These are phyloP conservation scores for Trachymyrmex septentrionalis DNA, from an alignment of 1,140 invertebrate genomes.

Conservation along the genomic window DNA sequence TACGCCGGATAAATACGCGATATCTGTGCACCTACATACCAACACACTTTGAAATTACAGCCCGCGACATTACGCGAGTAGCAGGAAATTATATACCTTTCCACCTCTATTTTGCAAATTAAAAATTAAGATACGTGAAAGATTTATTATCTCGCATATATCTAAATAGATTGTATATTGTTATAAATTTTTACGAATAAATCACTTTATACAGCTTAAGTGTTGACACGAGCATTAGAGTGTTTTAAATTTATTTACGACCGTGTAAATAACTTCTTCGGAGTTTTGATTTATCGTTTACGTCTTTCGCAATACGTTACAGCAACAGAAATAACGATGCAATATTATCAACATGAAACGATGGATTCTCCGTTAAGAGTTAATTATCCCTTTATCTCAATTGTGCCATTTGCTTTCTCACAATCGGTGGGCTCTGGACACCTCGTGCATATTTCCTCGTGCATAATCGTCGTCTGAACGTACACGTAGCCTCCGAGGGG, in stretches of 20 bases:
- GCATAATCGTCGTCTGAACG: conserved; percentile 26
- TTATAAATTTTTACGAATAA: conserved; percentile 11
- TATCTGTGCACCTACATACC: conserved; percentile 48
- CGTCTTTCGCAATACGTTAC: background rate
- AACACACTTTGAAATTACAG: conserved; percentile 25
- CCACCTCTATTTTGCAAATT: background rate
- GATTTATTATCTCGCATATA: background rate
- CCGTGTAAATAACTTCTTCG: background rate
- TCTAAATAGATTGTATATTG: conserved; percentile 6
- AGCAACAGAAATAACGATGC: background rate
- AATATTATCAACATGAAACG: background rate
- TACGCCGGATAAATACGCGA: conserved; percentile 74
- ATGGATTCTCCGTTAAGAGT: background rate
- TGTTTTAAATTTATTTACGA: background rate
- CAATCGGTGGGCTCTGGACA: background rate
- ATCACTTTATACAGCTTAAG: background rate
- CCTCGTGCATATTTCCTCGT: background rate
- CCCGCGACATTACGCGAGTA: background rate
- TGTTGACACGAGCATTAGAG: background rate
- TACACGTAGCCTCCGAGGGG: conserved; percentile 5
- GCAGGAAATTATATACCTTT: background rate
- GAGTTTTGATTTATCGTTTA: background rate
- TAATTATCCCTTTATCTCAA: conserved; percentile 23
- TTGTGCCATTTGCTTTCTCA: background rate
- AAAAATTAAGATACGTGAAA: conserved; percentile 2